Base-by-base conservation (phyloP, 1,140 invertebrate genomes). In the Calosoma granatense region DNA sequence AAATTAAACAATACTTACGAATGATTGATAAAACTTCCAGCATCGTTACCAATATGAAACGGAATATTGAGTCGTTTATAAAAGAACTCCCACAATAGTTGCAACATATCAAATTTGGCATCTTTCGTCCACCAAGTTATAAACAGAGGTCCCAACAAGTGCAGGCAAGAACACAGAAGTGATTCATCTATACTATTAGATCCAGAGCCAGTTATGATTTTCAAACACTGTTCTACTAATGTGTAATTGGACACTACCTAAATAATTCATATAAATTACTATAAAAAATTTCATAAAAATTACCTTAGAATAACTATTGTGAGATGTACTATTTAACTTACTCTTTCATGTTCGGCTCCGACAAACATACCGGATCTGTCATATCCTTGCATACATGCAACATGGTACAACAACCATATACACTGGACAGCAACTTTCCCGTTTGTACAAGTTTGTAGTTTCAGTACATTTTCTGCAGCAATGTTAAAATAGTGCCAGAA, bases 51-150 rank as follows among this genome's bases (percentile, higher is more conserved):
- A 47, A 17, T 17, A 11, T 9, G 17, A 47, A 47, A 47, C 17
- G 41, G 15, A 17, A 17, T 11, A 17, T 47, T 47, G 9, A 47
- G 17, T 47, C 41, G 41, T 47, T 47, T 47, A 47, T 47, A 47
- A 47, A 47, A 47, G 41, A 12, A 47, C 17, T 47, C 41, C 41
- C 41, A 47, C 9, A 47, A 17, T 6, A 47, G 41, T 47, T 47
- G 41, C 17, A 47, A 17, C 41, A 47, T 12, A 47, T 47, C 41
- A 17, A 47, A 47, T 47, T 9, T 47, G 6, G 41, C 41, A 47
- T 47, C 41, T 9, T 17, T 9, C 17, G 9, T 47, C 41, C 41
- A 47, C 41, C 41, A 47, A 12, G 9, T 47, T 4, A 47, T 11
- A 12, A 12, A 17, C 9, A 47, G 17, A 3, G 4, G 3, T 11